These are phyloP conservation scores for Tadarida brasiliensis DNA, from an alignment of 2,797 vertebrate genomes.

Conservation along the genomic window DNA sequence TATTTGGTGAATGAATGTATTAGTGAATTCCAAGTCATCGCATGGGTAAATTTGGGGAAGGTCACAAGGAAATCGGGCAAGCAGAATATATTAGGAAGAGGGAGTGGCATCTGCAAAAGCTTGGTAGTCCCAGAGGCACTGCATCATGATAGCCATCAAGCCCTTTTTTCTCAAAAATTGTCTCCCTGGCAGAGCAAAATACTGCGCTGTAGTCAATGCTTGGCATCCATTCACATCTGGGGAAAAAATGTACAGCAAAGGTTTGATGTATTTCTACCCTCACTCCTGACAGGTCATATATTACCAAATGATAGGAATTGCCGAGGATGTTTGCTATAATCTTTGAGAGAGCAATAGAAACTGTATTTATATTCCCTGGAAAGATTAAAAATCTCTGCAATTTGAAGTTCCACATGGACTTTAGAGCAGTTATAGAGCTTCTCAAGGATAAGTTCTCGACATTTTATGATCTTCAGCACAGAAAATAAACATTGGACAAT, in stretches of 20 bases:
- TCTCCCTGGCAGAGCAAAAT: neutral
- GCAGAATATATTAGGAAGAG: neutral
- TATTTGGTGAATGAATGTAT: neutral
- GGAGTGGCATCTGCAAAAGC: neutral
- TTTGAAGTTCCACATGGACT: neutral
- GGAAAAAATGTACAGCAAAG: neutral
- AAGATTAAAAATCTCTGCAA: neutral
- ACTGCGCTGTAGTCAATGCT: neutral
- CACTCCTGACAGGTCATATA: neutral
- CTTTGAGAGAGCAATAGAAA: constrained; percentile 11
- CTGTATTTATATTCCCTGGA: neutral
- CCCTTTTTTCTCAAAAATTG: neutral
- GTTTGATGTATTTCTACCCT: neutral
- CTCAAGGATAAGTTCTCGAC: neutral
- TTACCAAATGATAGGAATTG: neutral
- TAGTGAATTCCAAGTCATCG: neutral
- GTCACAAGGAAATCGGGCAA: neutral
- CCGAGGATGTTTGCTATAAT: neutral
- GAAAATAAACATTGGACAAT: neutral
- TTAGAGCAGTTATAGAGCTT: neutral
- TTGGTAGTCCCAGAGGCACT: neutral
- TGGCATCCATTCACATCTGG: neutral
- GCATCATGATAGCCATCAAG: neutral
- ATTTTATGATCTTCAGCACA: neutral
- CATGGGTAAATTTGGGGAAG: neutral